Evolutionary conservation across 2,888 invertebrate genomes (phyloP), one percentile per base, ranked within the genome.

Genomic region (Pilophorus perplexus): DNA sequence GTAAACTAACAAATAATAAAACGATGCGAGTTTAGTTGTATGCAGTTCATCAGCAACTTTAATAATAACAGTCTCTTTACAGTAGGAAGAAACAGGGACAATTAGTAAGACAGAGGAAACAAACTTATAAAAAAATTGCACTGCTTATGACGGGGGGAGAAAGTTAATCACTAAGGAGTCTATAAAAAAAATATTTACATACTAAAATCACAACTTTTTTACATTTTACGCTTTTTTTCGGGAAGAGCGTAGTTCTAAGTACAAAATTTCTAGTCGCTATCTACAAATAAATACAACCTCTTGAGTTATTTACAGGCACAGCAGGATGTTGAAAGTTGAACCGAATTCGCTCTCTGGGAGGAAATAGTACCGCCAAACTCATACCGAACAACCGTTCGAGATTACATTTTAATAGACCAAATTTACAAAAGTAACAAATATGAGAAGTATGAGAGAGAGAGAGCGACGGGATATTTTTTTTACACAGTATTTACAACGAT

Each of bases 151-250:
- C n/a, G n/a, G n/a, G n/a, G n/a, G n/a, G n/a, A n/a, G n/a, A n/a
- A n/a, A n/a, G n/a, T n/a, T n/a, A n/a, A 46, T 46, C 14, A 23
- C 5, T 10, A 10, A 22, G 23, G n/a, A n/a, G n/a, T n/a, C n/a
- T n/a, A 28, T 10, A 55, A 38, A 12, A 59, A 10, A 22, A 23
- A 27, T 42, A 40, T 59, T 40, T 59, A 59, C 59, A 59, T n/a
- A 40, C 59, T 59, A 59, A 40, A 16, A 59, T 59, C 59, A 59
- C 59, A 59, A n/a, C n/a, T 33, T 59, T 57, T 28, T 37, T 57
- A 38, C 40, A 38, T 57, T 42, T 25, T 54, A 44, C 20, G 44
- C 23, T 12, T 12, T 23, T 25, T 22, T 22, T 14, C 46, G 25
- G 23, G 12, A 12, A 22, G 22, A 46, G 46, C 12, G n/a, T n/a